Evolutionary conservation across 2,888 invertebrate species (phyloP), one percentile per base, ranked within the genome.

Genomic region (Frankliniella fusca): DNA sequence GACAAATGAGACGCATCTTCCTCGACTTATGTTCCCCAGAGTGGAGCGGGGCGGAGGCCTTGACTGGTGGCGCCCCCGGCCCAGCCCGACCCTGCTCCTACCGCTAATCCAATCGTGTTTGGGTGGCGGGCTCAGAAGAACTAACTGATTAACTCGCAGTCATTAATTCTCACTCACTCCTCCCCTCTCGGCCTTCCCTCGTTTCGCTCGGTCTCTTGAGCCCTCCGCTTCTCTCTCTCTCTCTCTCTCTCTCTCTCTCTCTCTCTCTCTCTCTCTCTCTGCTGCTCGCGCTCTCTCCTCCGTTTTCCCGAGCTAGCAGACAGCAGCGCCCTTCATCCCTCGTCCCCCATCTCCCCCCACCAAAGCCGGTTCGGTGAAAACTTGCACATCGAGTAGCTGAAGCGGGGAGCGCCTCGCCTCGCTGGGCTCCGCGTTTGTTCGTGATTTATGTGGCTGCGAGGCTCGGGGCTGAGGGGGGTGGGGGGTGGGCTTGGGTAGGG

Each of bases 111-210:
- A 61, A 61, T 61, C 61, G n/a, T 61, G 61, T 61, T 61, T 61
- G 38, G 38, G 38, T 38, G 38, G 38, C 61, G 61, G 18, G 61
- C 70, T 76, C 70, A 12, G 70, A 76, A 76, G 70, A 76, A 76
- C 70, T 76, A 76, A 76, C 70, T 76, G 70, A 76, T 76, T 76
- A 76, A 76, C 70, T 27, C 70, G 70, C 27, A 61, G 70, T 76
- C 70, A 76, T 76, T 76, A 76, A 76, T 76, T 76, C 27, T 27
- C 70, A 20, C 54, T 54, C 38, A 5, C 15, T 54, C 54, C 15
- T 15, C 54, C 38, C 38, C 38, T 38, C 38, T 38, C 38, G 38
- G 38, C 38, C 38, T 38, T 38, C 38, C 38, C 38, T 38, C 38
- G 38, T 38, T 38, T 38, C 38, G 38, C 38, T 3, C 38, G 38